Evolutionary conservation across 2,113 vertebrate genomes (phyloP), one percentile per base, ranked within the genome.

Genomic region (Electrona antarctica): DNA sequence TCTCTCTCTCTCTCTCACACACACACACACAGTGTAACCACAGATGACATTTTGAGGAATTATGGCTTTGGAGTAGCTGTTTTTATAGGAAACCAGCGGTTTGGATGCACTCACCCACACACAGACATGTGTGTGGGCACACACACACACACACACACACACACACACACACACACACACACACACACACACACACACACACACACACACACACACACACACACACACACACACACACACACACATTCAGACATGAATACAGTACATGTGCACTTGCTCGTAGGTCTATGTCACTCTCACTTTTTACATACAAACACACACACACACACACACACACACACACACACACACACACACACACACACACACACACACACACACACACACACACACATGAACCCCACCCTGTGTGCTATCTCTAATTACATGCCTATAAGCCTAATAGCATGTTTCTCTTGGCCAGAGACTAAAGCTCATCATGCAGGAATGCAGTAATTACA

Each of bases 391-490:
- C n/a, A 54, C 33, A 11, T 28, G 57, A 4, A 47, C 61, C 33
- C 49, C 72, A 54, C 71, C 65, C 66, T 28, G 21, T 12, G 9
- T 52, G 13, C 49, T 45, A 57, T 28, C 50, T 51, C 60, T 72
- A 71, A 82, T 69, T 75, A 51, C 62, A 64, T 64, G 72, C 51
- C 75, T 65, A n/a, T 60, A 41, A 71, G 54, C 50, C 58, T 78
- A 82, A 83, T 72, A 60, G 57, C 65, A 77, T 8, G 59, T 78
- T 75, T 83, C 69, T 61, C 46, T 69, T 54, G 62, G 78, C 69
- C 57, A 46, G 54, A 41, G 21, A 63, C 51, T 56, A 46, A 49
- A 5, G 60, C 59, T 69, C 84, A 76, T 69, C 67, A 69, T 47
- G 28, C 46, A 69, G 64, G 67, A 79, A 79, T 77, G 67, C 47